Conservation (phyloP, 2,797 vertebrate species). For the Halcyon chelicuti region DNA sequence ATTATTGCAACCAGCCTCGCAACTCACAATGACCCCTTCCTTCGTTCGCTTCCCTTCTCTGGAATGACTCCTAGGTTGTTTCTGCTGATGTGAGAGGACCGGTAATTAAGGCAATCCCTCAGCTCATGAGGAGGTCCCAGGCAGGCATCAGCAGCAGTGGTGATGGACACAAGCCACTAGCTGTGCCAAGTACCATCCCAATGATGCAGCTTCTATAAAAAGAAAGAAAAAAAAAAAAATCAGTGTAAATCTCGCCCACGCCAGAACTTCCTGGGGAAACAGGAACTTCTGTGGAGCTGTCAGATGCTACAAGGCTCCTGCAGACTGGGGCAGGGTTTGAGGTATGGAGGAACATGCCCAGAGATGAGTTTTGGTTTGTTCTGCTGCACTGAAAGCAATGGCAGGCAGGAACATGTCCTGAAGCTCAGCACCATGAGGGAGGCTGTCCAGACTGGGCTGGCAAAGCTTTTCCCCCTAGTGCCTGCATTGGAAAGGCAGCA, state of each 20-base stretch:
- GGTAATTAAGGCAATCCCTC: background rate
- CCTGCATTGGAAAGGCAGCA: background rate
- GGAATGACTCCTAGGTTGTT: background rate
- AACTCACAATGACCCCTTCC: accelerated
- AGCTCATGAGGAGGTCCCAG: background rate
- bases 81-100: background rate
- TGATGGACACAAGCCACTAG: background rate
- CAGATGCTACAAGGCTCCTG: background rate
- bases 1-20: accelerated
- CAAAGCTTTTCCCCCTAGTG: background rate
- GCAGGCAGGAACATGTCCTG: background rate
- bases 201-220: conserved; percentile 28
- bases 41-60: background rate
- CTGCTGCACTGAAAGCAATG: background rate
- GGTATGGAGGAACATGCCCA: background rate
- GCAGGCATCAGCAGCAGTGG: background rate
- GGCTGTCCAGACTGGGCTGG: background rate
- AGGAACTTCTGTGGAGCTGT: background rate
- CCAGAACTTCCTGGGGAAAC: background rate
- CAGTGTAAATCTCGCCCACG: background rate
- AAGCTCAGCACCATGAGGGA: background rate
- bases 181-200: background rate
- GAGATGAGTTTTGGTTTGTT: background rate
- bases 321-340: background rate
- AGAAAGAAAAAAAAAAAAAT: background rate